Conservation (phyloP, 2,888 invertebrate species). For the Watsonalla cultraria region DNA sequence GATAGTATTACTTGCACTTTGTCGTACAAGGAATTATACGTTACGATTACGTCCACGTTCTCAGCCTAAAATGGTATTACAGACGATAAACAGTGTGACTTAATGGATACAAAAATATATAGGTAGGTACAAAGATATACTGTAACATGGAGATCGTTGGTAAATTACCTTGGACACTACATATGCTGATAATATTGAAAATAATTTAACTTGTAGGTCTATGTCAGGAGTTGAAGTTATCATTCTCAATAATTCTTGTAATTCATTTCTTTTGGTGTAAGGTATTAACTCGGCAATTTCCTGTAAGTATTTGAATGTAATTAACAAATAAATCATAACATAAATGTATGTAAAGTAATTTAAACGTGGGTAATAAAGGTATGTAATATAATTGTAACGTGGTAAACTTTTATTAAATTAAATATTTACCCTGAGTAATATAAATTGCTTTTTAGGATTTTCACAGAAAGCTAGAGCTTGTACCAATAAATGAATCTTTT, state of each 20-base stretch:
- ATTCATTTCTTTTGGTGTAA: slow-evolving; percentile 23
- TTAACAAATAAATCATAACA: neutral
- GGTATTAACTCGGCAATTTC: slow-evolving; percentile 18
- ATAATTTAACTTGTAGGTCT: slow-evolving; percentile 42
- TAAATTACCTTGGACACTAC: slow-evolving; percentile 46
- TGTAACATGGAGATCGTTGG: no score
- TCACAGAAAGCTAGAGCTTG: neutral
- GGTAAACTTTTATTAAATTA: no score
- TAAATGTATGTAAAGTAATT: no score
- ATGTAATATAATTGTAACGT: neutral
- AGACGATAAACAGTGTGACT: no score
- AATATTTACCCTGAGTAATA: neutral
- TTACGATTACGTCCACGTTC: slow-evolving; percentile 37
- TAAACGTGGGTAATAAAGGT: no score
- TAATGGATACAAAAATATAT: no score
- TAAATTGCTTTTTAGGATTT: neutral
- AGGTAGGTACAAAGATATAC: no score
- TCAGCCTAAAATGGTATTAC: slow-evolving; percentile 24
- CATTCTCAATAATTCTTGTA: slow-evolving; percentile 37
- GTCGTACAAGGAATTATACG: slow-evolving; percentile 45
- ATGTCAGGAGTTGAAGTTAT: slow-evolving; percentile 35
- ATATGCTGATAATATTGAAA: slow-evolving; percentile 43
- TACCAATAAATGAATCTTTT: neutral
- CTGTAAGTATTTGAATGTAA: slow-evolving; percentile 15
- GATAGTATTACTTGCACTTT: slow-evolving; percentile 38